phyloP scores from a whole-genome alignment of 2,888 invertebrate species.

The Polyploca ridens region DNA sequence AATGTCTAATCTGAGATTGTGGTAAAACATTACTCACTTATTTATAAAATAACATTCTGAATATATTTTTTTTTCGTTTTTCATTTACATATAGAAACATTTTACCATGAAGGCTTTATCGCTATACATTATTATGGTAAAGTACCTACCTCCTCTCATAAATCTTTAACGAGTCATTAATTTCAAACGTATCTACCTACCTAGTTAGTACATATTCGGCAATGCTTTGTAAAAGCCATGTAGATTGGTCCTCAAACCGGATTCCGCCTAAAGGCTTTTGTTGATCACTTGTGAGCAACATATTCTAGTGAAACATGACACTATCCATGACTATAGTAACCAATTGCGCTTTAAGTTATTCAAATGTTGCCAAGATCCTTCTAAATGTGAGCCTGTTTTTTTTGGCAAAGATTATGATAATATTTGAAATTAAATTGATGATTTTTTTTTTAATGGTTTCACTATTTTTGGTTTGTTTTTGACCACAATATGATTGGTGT shows the following conservation, averaged over 20 bases:
- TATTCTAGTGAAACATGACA: constrained; percentile 2
- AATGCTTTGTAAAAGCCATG: neutral
- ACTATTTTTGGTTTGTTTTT: too few relatives aligned
- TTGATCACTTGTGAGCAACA: constrained; percentile 15
- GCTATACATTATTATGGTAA: neutral
- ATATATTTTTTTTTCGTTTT: too few relatives aligned
- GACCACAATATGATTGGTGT: too few relatives aligned
- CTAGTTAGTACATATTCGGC: neutral
- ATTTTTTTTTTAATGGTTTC: too few relatives aligned
- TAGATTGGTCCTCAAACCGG: constrained; percentile 16
- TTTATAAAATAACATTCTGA: too few relatives aligned
- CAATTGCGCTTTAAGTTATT: constrained; percentile 15
- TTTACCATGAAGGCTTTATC: neutral
- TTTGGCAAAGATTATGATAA: neutral
- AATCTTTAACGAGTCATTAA: neutral
- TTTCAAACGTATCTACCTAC: neutral
- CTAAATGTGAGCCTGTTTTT: constrained; percentile 27
- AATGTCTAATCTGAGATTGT: too few relatives aligned
- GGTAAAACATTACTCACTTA: too few relatives aligned
- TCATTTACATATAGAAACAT: too few relatives aligned
- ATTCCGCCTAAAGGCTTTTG: constrained; percentile 18
- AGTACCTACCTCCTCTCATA: neutral
- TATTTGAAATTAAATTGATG: too few relatives aligned
- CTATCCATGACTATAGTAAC: constrained; percentile 29
- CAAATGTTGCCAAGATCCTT: constrained; percentile 30